Evolutionary conservation across 2,797 vertebrate species (phyloP).

Genomic region (Sebastes vulpes): DNA sequence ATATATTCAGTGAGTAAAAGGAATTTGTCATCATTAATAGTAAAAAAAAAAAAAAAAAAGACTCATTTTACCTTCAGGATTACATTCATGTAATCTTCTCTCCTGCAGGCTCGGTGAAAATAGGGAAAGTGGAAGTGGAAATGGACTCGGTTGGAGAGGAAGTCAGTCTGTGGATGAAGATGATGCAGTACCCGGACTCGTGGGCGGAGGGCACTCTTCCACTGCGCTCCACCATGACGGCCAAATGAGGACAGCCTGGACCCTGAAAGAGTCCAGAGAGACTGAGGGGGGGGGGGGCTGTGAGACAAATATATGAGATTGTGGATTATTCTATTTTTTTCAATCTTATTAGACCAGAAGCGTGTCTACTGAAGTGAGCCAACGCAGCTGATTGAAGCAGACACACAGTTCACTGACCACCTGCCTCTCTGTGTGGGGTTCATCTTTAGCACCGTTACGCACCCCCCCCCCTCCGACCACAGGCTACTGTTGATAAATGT

Average conservation of each 20-base stretch:
- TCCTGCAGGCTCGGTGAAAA: slow-evolving; percentile 68
- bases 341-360: slow-evolving; percentile 10
- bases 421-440: background rate
- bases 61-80: background rate
- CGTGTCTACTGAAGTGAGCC: background rate
- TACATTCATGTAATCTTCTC: background rate
- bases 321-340: slow-evolving; percentile 13
- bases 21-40: background rate
- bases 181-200: slow-evolving; percentile 95
- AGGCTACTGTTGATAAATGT: slow-evolving; percentile 14
- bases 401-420: background rate
- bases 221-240: slow-evolving; percentile 91
- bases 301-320: slow-evolving; percentile 27
- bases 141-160: slow-evolving; percentile 94
- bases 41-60: background rate
- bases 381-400: background rate
- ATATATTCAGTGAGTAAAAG: background rate
- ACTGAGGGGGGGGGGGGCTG: background rate
- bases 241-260: slow-evolving; percentile 71
- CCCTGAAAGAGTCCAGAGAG: background rate
- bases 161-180: slow-evolving; percentile 95
- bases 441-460: background rate
- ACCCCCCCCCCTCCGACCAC: background rate
- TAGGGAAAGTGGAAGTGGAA: slow-evolving; percentile 84
- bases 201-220: slow-evolving; percentile 96